phyloP scores from a whole-genome alignment of 1,140 invertebrate species.

The Solenopsis fugax region DNA sequence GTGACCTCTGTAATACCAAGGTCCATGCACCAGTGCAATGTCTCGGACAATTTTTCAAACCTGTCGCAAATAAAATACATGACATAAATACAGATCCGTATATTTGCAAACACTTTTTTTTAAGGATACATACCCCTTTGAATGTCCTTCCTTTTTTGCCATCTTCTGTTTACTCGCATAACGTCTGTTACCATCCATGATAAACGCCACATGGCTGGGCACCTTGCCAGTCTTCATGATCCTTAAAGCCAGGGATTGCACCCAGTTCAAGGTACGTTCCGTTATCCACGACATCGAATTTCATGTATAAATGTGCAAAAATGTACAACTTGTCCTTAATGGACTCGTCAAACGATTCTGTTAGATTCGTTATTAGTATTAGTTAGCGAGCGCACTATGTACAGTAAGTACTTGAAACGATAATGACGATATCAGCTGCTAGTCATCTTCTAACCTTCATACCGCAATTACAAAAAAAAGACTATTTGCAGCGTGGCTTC shows the following conservation, averaged over 20 bases:
- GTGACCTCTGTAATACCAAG: slow-evolving; percentile 95
- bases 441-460: slow-evolving; percentile 47
- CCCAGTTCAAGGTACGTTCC: slow-evolving; percentile 91
- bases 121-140: slow-evolving; percentile 89
- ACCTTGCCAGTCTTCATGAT: slow-evolving; percentile 93
- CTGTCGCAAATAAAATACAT: slow-evolving; percentile 75
- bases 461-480: background rate
- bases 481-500: background rate
- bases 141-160: slow-evolving; percentile 94
- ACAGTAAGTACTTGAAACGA: background rate
- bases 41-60: slow-evolving; percentile 98
- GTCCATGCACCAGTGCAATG: slow-evolving; percentile 93
- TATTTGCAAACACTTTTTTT: slow-evolving; percentile 10
- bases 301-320: background rate
- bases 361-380: background rate
- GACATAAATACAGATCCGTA: background rate
- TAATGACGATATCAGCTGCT: slow-evolving; percentile 6
- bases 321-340: background rate
- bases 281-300: slow-evolving; percentile 92
- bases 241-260: slow-evolving; percentile 92
- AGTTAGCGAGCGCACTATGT: background rate
- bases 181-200: slow-evolving; percentile 99
- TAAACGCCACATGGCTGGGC: slow-evolving; percentile 97
- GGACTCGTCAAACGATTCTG: background rate
- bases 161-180: slow-evolving; percentile 95